These are phyloP conservation scores for Spondyliosoma cantharus DNA, from an alignment of 2,797 vertebrate species.

Conservation along the genomic window DNA sequence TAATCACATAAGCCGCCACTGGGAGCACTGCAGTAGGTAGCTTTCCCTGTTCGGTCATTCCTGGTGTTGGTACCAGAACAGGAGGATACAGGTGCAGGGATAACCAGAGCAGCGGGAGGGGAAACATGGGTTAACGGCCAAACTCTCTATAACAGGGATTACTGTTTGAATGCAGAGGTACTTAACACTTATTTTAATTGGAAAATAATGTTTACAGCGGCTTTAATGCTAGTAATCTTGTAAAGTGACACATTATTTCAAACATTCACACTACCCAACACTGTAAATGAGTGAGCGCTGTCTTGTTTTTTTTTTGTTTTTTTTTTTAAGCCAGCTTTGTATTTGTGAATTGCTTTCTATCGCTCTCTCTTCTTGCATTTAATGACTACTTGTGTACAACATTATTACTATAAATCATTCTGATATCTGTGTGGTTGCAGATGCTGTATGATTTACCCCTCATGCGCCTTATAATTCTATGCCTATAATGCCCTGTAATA, in stretches of 20 bases:
- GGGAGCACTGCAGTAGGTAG: too few relatives aligned
- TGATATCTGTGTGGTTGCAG: neutral
- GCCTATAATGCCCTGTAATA: neutral
- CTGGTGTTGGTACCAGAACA: too few relatives aligned
- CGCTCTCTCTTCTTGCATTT: neutral
- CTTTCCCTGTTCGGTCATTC: too few relatives aligned
- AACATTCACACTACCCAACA: neutral
- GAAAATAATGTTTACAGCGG: neutral
- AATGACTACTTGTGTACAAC: neutral
- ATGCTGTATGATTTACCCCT: too few relatives aligned
- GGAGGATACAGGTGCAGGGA: too few relatives aligned
- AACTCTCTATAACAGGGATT: too few relatives aligned
- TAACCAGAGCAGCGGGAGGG: too few relatives aligned
- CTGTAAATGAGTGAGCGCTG: neutral
- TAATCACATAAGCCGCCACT: too few relatives aligned
- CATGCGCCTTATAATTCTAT: neutral
- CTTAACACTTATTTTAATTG: too few relatives aligned
- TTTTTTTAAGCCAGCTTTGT: neutral
- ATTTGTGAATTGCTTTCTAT: neutral
- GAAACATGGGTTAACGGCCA: too few relatives aligned
- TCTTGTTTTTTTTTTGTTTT: neutral
- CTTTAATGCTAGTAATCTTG: neutral
- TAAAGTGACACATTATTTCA: too few relatives aligned
- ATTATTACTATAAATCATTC: neutral
- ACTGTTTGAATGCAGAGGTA: too few relatives aligned